Conservation (phyloP, 92 coral and sea anemone species). For the Zoanthus gigantus region DNA sequence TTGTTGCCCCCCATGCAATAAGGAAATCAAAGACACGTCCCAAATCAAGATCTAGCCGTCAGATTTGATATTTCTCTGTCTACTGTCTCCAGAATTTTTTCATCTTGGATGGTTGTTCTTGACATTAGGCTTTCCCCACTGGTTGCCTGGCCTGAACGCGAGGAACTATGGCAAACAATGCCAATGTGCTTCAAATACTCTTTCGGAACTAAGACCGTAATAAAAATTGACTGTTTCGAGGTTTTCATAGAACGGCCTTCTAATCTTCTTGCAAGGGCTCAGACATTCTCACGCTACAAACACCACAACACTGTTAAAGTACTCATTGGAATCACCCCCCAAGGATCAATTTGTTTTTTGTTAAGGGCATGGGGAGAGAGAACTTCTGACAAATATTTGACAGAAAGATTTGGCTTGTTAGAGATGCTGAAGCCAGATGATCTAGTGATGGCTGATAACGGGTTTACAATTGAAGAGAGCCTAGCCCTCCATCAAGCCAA, state of each 20-base stretch:
- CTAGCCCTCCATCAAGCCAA: constrained; percentile 17
- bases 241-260: constrained; percentile 5
- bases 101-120: constrained; percentile 51
- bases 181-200: neutral
- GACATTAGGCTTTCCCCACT: neutral
- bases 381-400: neutral
- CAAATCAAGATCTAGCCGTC: constrained; percentile 67
- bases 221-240: neutral
- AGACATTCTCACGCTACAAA: constrained; percentile 39
- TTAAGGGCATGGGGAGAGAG: neutral
- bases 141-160: neutral
- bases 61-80: constrained; percentile 59
- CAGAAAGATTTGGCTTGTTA: constrained; percentile 6
- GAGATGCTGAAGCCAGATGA: neutral
- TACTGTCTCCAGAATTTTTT: constrained; percentile 54
- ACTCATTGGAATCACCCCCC: constrained; percentile 65
- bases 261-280: constrained; percentile 45
- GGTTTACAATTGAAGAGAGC: constrained; percentile 42
- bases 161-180: neutral
- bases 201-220: neutral
- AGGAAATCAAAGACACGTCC: constrained; percentile 45
- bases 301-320: constrained; percentile 56
- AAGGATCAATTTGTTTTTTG: constrained; percentile 42
- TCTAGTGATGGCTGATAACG: constrained; percentile 3
- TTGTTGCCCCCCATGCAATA: constrained; percentile 40